phyloP scores from a whole-genome alignment of 2,797 vertebrate species.

The Hydrocynus forskahlii region DNA sequence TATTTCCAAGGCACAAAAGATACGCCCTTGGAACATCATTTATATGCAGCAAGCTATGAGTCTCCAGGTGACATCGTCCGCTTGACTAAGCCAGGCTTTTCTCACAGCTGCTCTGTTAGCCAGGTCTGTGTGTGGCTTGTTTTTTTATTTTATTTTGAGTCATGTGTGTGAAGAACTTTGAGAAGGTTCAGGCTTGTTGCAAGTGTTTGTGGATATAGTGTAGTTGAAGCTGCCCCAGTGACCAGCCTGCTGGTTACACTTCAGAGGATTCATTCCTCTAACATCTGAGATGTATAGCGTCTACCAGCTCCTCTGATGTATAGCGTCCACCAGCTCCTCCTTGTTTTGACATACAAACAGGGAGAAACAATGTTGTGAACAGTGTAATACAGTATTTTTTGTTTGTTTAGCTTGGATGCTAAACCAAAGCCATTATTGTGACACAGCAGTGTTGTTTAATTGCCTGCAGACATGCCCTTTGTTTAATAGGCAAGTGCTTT shows the following conservation, averaged over 20 bases:
- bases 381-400: not conserved
- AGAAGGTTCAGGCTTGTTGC: not conserved
- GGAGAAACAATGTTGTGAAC: too few species aligned
- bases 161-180: not conserved
- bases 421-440: not conserved
- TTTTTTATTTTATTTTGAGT: too few species aligned
- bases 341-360: too few species aligned
- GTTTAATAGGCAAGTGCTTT: not conserved
- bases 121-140: constrained; percentile 42
- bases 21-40: constrained; percentile 86
- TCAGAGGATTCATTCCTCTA: too few species aligned
- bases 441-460: not conserved
- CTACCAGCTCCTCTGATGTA: too few species aligned
- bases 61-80: constrained; percentile 79
- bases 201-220: too few species aligned
- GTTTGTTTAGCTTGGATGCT: not conserved
- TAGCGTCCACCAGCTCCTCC: too few species aligned
- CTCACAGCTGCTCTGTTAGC: constrained; percentile 86
- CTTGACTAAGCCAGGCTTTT: constrained; percentile 84
- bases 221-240: too few species aligned
- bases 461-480: not conserved
- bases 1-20: constrained; percentile 89
- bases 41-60: constrained; percentile 86
- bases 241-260: too few species aligned
- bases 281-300: too few species aligned